Conservation (phyloP, 2,113 vertebrate genomes). For the Syngnathoides biaculeatus region DNA sequence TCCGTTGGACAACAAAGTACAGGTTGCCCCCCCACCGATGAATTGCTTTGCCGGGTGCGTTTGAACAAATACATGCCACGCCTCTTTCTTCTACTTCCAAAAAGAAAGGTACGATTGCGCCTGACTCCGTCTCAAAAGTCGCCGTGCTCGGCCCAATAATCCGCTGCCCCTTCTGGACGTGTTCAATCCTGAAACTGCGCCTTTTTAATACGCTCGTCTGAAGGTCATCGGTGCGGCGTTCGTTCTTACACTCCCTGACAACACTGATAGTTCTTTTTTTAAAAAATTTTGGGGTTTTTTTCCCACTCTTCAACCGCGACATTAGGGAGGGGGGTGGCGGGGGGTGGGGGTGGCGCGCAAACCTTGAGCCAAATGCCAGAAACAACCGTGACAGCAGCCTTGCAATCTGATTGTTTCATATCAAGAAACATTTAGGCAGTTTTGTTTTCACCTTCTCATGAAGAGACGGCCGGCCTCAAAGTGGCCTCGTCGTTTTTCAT, state of each 20-base stretch:
- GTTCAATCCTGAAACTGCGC: no score
- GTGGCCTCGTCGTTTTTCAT: slow-evolving; percentile 88
- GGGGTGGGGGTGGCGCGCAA: slow-evolving; percentile 73
- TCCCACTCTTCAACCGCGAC: no score
- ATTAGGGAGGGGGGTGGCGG: slow-evolving; percentile 26
- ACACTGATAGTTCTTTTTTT: slow-evolving; percentile 7
- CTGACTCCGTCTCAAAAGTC: no score
- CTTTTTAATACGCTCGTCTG: no score
- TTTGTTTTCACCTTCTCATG: slow-evolving; percentile 97
- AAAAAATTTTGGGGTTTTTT: no score
- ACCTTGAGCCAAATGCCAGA: slow-evolving; percentile 92
- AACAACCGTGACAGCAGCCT: slow-evolving; percentile 98
- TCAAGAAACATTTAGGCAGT: slow-evolving; percentile 99
- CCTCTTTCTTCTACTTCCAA: no score
- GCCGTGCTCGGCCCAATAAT: no score
- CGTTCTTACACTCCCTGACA: slow-evolving; percentile 12
- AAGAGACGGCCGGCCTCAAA: slow-evolving; percentile 84
- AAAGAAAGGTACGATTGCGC: no score
- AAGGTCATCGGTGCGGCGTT: slow-evolving; percentile 20
- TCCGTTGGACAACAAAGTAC: background rate
- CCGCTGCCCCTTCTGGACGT: no score
- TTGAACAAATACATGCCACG: background rate
- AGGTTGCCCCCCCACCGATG: background rate
- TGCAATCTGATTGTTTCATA: slow-evolving; percentile 94
- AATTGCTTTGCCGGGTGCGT: background rate